Evolutionary conservation across 2,797 vertebrate genomes (phyloP).

Genomic region (Clarias pachynema): DNA sequence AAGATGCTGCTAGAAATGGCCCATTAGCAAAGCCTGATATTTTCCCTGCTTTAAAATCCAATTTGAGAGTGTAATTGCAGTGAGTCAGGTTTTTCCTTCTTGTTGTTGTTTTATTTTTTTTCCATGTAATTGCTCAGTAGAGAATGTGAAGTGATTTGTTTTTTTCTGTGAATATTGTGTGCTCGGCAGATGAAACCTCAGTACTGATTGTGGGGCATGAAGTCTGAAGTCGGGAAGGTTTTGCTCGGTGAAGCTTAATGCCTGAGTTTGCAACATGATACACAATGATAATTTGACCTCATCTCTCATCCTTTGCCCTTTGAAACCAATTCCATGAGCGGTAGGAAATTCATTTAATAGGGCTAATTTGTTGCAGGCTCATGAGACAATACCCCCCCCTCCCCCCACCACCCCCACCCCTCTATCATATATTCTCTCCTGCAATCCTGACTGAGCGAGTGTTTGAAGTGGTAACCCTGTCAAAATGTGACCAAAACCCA

Average conservation of each 20-base stretch:
- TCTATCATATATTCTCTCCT: conserved; percentile 41
- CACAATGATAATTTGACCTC: neutral
- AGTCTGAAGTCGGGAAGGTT: conserved; percentile 27
- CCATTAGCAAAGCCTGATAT: conserved; percentile 56
- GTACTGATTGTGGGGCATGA: conserved; percentile 22
- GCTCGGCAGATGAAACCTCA: conserved; percentile 24
- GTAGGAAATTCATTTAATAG: conserved; percentile 50
- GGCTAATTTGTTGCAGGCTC: conserved; percentile 42
- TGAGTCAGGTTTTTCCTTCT: conserved; percentile 50
- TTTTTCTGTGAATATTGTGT: conserved; percentile 17
- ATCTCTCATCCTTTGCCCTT: conserved; percentile 20
- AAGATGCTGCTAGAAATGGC: conserved; percentile 50
- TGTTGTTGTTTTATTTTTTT: neutral
- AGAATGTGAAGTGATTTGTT: conserved; percentile 14
- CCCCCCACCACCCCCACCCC: conserved; percentile 19
- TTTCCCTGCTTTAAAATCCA: conserved; percentile 61
- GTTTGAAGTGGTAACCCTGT: conserved; percentile 52
- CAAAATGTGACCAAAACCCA: conserved; percentile 38
- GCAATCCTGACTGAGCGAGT: conserved; percentile 44
- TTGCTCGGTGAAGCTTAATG: conserved; percentile 11
- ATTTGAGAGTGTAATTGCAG: conserved; percentile 62
- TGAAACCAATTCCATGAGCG: conserved; percentile 28
- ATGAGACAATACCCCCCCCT: conserved; percentile 17
- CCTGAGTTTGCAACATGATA: conserved; percentile 7
- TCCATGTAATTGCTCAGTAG: conserved; percentile 38